Percentiles rank a stretch among this genome's conserved stretches.
Conservation (phyloP, 2,113 vertebrate genomes). For the Sceloporus tristichus region DNA sequence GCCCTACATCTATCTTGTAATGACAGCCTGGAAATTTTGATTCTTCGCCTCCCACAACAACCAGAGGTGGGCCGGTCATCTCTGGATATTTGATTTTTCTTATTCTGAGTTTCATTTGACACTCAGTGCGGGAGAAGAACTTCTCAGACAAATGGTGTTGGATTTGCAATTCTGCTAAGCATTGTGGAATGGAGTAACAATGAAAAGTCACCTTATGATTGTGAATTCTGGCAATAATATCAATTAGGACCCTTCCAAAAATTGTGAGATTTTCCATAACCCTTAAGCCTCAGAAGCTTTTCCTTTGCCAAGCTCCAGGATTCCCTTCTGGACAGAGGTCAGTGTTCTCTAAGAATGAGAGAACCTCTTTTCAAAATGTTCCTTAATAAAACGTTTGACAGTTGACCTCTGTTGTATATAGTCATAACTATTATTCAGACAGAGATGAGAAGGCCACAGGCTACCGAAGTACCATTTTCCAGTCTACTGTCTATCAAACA, state of each 20-base stretch:
- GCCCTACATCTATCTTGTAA: background rate
- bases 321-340: slow-evolving; percentile 12
- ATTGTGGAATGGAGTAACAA: background rate
- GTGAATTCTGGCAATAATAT: background rate
- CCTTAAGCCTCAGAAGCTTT: background rate
- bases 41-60: background rate
- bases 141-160: background rate
- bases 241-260: background rate
- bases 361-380: background rate
- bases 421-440: slow-evolving; percentile 10
- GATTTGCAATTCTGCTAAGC: background rate
- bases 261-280: background rate
- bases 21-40: background rate
- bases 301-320: background rate
- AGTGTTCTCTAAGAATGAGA: background rate
- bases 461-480: background rate
- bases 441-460: background rate
- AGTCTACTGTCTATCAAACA: slow-evolving; percentile 3
- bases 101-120: background rate
- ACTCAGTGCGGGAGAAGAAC: background rate
- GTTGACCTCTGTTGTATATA: slow-evolving; percentile 2
- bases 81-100: background rate
- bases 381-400: background rate
- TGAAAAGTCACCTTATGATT: background rate
- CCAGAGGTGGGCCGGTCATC: background rate